These are phyloP conservation scores for Gymnosoma rotundatum DNA, from an alignment of 2,888 invertebrate species.

Conservation along the genomic window DNA sequence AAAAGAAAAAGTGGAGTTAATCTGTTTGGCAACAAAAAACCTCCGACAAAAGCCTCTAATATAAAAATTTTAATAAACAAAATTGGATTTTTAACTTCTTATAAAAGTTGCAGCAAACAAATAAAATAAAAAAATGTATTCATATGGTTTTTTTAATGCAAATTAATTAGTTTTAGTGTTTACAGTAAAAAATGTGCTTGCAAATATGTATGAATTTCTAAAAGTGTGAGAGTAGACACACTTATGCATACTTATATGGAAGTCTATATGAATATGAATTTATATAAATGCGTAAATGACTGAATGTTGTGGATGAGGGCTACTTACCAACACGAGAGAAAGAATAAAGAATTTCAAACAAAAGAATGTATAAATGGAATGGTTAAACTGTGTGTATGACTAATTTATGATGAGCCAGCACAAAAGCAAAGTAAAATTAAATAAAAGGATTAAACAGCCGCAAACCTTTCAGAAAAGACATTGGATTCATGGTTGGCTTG, in stretches of 20 bases:
- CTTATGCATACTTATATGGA: not conserved
- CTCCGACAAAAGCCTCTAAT: slow-evolving; percentile 40
- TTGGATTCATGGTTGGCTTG: slow-evolving; percentile 8
- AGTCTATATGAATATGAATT: not conserved
- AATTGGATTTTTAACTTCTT: slow-evolving; percentile 4
- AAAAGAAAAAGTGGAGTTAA: too few species aligned
- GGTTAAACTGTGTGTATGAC: slow-evolving; percentile 17
- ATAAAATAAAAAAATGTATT: slow-evolving; percentile 22
- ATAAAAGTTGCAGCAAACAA: slow-evolving; percentile 17
- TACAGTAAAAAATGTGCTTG: slow-evolving; percentile 44
- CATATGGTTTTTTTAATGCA: slow-evolving; percentile 44
- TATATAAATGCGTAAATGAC: not conserved
- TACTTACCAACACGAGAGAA: not conserved
- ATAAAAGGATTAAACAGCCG: slow-evolving; percentile 18
- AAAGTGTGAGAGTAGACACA: slow-evolving; percentile 9
- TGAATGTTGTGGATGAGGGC: slow-evolving; percentile 5
- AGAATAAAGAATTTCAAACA: slow-evolving; percentile 26
- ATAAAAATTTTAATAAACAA: slow-evolving; percentile 56
- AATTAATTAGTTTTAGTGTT: slow-evolving; percentile 66
- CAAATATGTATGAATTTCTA: slow-evolving; percentile 5
- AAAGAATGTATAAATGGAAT: slow-evolving; percentile 44
- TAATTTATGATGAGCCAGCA: slow-evolving; percentile 39
- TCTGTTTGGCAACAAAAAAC: not conserved
- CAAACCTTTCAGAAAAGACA: slow-evolving; percentile 14
- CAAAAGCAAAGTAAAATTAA: not conserved